A percentile compares a stretch with the other conserved stretches of the same genome.
These are phyloP conservation scores for Pegoplata infirma DNA, from an alignment of 2,888 invertebrate genomes.

Conservation along the genomic window DNA sequence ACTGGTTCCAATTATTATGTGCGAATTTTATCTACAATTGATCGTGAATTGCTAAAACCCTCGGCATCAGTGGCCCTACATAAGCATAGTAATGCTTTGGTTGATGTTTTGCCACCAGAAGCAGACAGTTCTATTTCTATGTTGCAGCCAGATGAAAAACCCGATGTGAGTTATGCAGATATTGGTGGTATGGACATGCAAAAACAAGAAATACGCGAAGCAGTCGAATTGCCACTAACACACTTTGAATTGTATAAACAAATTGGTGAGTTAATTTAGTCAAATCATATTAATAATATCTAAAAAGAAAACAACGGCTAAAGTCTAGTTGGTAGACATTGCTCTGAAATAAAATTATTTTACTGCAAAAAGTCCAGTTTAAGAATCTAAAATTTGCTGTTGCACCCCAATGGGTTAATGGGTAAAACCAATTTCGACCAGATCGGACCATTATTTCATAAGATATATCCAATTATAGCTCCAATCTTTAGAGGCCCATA, in stretches of 20 bases:
- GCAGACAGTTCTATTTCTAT: conserved; percentile 99
- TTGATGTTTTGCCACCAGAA: conserved; percentile 99
- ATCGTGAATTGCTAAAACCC: conserved; percentile 97
- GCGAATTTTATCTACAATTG: conserved; percentile 97
- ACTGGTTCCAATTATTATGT: conserved; percentile 99
- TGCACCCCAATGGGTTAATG: too few relatives aligned
- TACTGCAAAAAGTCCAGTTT: too few relatives aligned
- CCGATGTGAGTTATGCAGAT: conserved; percentile 97
- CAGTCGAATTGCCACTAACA: conserved; percentile 97
- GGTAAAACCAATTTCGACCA: too few relatives aligned
- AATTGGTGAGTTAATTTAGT: conserved; percentile 82
- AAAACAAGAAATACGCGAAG: conserved; percentile 99
- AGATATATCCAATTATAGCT: too few relatives aligned
- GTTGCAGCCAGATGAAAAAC: conserved; percentile 98
- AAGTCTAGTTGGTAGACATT: too few relatives aligned
- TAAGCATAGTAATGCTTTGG: conserved; percentile 99
- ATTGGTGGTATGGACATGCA: conserved; percentile 99
- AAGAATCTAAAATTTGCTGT: too few relatives aligned
- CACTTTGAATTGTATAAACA: conserved; percentile 99
- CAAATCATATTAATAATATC: not conserved
- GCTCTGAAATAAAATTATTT: too few relatives aligned
- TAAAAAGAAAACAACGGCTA: too few relatives aligned
- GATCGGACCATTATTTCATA: too few relatives aligned
- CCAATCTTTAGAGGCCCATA: too few relatives aligned
- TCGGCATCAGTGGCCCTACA: conserved; percentile 99